Conservation (phyloP, 2,797 vertebrate species). For the Pipistrellus kuhlii region DNA sequence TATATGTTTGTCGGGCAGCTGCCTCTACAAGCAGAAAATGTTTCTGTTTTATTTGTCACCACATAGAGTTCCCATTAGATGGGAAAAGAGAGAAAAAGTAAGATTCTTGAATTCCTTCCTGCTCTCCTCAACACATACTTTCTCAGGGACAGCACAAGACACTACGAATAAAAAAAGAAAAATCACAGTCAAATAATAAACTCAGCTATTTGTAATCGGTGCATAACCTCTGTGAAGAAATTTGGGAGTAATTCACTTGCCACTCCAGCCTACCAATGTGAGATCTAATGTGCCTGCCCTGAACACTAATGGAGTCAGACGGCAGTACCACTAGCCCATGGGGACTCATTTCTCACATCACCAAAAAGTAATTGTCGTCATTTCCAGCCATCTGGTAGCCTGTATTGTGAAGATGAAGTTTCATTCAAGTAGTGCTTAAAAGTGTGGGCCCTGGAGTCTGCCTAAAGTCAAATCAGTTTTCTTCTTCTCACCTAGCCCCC, state of each 20-base stretch:
- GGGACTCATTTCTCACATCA: constrained; percentile 81
- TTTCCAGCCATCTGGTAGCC: constrained; percentile 78
- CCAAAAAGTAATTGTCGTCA: constrained; percentile 78
- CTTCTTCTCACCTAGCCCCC: background rate
- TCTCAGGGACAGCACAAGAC: background rate
- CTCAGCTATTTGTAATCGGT: constrained; percentile 64
- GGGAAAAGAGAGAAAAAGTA: constrained; percentile 55
- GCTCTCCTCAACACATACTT: background rate
- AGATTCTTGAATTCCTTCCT: constrained; percentile 48
- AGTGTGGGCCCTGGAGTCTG: background rate
- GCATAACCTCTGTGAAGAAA: constrained; percentile 62
- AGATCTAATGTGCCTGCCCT: constrained; percentile 53
- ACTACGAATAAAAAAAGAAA: background rate
- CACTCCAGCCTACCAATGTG: constrained; percentile 48
- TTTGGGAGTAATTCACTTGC: constrained; percentile 74
- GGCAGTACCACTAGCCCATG: constrained; percentile 55
- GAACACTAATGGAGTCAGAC: constrained; percentile 71
- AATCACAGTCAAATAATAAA: constrained; percentile 28
- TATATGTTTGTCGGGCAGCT: constrained; percentile 61
- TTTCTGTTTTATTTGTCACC: constrained; percentile 76
- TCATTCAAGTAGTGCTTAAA: constrained; percentile 62
- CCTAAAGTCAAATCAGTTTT: constrained; percentile 44
- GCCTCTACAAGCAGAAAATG: constrained; percentile 82
- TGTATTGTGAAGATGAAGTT: constrained; percentile 72
- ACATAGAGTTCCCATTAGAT: constrained; percentile 68